These are phyloP conservation scores for Drosophila buzzatii DNA, from an alignment of 2,888 invertebrate species.

Conservation along the genomic window DNA sequence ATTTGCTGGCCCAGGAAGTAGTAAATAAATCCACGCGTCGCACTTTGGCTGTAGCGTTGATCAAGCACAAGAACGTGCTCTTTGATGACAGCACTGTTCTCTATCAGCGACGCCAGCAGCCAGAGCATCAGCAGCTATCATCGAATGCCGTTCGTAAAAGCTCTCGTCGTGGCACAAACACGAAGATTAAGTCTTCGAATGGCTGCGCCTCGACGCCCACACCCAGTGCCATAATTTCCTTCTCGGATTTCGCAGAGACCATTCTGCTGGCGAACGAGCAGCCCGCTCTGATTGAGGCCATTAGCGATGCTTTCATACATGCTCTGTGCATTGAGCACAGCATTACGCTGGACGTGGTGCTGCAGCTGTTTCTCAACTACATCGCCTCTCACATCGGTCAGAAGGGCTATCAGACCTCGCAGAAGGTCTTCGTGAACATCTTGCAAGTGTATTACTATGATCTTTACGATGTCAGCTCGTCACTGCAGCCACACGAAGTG, in stretches of 20 bases:
- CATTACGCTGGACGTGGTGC: conserved; percentile 81
- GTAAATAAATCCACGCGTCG: conserved; percentile 76
- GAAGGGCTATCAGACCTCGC: conserved; percentile 85
- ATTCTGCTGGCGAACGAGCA: conserved; percentile 82
- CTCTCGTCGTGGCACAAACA: conserved; percentile 30
- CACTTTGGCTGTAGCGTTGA: conserved; percentile 77
- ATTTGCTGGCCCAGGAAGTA: conserved; percentile 79
- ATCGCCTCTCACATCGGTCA: conserved; percentile 89
- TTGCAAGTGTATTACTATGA: conserved; percentile 86
- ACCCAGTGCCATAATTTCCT: conserved; percentile 74
- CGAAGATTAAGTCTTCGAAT: conserved; percentile 33
- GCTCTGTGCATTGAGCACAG: conserved; percentile 83
- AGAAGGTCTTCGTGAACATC: conserved; percentile 86
- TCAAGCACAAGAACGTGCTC: conserved; percentile 83
- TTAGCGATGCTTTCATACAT: conserved; percentile 84
- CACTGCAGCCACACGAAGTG: conserved; percentile 69
- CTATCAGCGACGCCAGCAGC: conserved; percentile 64
- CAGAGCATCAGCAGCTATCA: conserved; percentile 36
- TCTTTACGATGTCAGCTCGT: conserved; percentile 80
- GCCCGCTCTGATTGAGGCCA: conserved; percentile 80
- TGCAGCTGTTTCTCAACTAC: conserved; percentile 88
- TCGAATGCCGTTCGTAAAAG: conserved; percentile 23
- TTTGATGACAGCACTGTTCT: conserved; percentile 82
- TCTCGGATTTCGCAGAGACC: conserved; percentile 84
- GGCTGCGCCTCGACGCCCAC: conserved; percentile 32